phyloP scores from a whole-genome alignment of 2,113 vertebrate genomes.

The Genyomyrus donnyi region DNA sequence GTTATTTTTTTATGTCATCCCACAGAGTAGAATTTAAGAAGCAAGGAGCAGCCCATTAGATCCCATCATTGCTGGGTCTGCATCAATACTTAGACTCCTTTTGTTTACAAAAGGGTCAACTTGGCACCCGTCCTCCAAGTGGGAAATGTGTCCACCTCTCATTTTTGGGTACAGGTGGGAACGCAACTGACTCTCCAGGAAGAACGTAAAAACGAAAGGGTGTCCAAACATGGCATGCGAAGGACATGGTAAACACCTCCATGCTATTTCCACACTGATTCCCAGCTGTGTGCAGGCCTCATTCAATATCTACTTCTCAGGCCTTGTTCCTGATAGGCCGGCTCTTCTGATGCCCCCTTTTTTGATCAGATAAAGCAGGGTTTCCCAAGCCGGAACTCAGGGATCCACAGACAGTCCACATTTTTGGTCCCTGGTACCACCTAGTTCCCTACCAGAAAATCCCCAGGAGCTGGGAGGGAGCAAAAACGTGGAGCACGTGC shows the following conservation, averaged over 20 bases:
- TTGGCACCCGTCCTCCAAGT: background rate
- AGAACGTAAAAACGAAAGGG: background rate
- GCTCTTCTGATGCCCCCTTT: background rate
- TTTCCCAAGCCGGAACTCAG: background rate
- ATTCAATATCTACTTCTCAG: background rate
- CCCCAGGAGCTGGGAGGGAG: background rate
- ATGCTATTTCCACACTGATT: background rate
- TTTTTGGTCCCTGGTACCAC: background rate
- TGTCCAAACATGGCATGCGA: background rate
- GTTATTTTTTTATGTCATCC: background rate
- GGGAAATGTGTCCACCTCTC: background rate
- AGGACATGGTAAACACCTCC: background rate
- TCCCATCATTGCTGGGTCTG: background rate
- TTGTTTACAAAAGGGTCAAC: background rate
- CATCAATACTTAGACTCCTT: background rate
- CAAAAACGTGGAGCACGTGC: background rate
- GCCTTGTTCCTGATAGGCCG: background rate
- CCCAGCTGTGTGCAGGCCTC: background rate
- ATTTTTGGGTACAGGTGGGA: background rate
- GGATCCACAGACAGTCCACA: background rate
- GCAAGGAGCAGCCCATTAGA: background rate
- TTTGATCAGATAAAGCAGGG: background rate
- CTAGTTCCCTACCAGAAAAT: background rate
- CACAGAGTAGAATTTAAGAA: background rate
- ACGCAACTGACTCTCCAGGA: background rate